Evolutionary conservation across 2,113 vertebrate species (phyloP).

Genomic region (Colistium nudipinnis): DNA sequence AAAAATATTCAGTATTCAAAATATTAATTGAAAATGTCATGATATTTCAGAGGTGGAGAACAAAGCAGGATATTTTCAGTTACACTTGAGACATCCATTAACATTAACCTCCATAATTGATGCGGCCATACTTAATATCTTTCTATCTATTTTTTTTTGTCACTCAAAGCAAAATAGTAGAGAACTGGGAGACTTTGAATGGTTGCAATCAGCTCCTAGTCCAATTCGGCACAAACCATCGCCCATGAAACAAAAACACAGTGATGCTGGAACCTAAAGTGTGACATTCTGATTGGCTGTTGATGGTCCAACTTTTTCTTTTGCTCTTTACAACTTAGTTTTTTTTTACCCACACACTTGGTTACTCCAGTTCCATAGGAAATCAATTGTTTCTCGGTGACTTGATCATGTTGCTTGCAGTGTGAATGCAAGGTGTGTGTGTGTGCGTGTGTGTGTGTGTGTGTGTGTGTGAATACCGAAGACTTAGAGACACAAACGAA

Average conservation of each 20-base stretch:
- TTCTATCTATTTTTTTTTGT: slow-evolving; percentile 33
- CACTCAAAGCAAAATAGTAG: slow-evolving; percentile 45
- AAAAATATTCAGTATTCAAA: no score
- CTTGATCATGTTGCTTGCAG: slow-evolving; percentile 29
- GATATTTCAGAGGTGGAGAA: slow-evolving; percentile 10
- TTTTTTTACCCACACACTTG: not conserved
- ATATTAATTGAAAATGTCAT: no score
- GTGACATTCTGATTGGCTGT: slow-evolving; percentile 36
- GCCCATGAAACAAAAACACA: slow-evolving; percentile 42
- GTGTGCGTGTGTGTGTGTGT: not conserved
- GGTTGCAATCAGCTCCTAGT: slow-evolving; percentile 46
- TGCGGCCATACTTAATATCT: slow-evolving; percentile 2
- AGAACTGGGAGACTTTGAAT: no score
- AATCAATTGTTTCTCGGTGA: slow-evolving; percentile 7
- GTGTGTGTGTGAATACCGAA: slow-evolving; percentile 20
- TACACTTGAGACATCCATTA: slow-evolving; percentile 14
- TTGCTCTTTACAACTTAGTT: slow-evolving; percentile 40
- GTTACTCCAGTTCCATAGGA: slow-evolving; percentile 13
- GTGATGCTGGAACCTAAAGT: not conserved
- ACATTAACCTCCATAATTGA: slow-evolving; percentile 40
- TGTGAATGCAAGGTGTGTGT: not conserved
- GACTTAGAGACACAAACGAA: not conserved
- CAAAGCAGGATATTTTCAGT: slow-evolving; percentile 20
- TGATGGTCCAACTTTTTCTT: slow-evolving; percentile 19
- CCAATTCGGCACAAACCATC: slow-evolving; percentile 32